Percentiles rank a stretch among this genome's conserved stretches.
Conservation (phyloP, 2,888 invertebrate genomes). For the Cantharis rustica region DNA sequence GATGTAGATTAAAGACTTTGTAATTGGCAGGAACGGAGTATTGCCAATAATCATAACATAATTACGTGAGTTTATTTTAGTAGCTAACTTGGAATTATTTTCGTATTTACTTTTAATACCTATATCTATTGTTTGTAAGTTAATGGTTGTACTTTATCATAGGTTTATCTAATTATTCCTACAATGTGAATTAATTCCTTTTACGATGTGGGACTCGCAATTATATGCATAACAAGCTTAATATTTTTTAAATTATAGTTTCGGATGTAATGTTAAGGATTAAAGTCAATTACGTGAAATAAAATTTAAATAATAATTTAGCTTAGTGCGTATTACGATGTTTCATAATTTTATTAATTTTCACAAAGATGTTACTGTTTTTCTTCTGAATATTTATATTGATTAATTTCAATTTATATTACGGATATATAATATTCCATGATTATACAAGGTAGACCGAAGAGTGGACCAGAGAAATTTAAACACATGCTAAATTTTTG, state of each 20-base stretch:
- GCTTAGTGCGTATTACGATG: not conserved
- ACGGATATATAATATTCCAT: too few relatives aligned
- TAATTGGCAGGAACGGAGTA: not conserved
- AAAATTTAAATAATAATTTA: not conserved
- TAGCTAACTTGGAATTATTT: not conserved
- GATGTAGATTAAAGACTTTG: not conserved
- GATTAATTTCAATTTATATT: too few relatives aligned
- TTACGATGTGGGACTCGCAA: not conserved
- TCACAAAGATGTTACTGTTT: not conserved
- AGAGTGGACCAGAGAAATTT: too few relatives aligned
- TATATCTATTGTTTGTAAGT: not conserved
- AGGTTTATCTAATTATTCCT: not conserved
- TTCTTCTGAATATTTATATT: too few relatives aligned
- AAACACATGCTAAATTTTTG: too few relatives aligned
- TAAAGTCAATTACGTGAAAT: not conserved
- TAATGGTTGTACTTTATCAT: not conserved
- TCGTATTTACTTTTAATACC: not conserved
- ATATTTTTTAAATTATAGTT: not conserved
- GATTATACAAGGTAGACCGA: too few relatives aligned
- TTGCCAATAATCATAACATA: not conserved
- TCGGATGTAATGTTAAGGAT: not conserved
- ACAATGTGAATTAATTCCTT: not conserved
- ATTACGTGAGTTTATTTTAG: not conserved
- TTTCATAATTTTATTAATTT: not conserved
- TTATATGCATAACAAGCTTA: not conserved